Evolutionary conservation across 2,113 vertebrate species (phyloP).

Genomic region (Mustelus asterias): DNA sequence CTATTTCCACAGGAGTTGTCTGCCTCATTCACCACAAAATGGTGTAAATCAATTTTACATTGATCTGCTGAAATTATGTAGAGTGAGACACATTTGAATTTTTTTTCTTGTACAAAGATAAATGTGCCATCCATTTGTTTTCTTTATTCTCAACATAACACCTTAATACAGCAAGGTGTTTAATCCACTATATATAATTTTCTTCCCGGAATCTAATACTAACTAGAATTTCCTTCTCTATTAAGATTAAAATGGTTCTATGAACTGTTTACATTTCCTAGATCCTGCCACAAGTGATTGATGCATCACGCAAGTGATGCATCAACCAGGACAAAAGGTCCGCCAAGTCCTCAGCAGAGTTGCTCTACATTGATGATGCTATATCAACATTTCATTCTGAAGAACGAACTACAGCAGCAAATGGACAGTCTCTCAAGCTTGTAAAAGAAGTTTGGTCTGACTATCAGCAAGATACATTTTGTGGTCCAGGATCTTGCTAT

Average conservation of each 20-base stretch:
- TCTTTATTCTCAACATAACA: background rate
- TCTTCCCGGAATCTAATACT: background rate
- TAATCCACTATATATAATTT: background rate
- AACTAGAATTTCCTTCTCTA: background rate
- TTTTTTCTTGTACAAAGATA: no score
- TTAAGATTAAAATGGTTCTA: background rate
- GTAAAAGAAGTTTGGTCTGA: background rate
- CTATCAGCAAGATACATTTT: background rate
- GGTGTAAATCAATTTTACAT: background rate
- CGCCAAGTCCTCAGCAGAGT: background rate
- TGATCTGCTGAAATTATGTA: background rate
- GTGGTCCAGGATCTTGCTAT: background rate
- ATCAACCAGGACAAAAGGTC: background rate
- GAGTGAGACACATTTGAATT: background rate
- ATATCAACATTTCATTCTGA: background rate
- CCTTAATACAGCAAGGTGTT: background rate
- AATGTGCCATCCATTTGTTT: background rate
- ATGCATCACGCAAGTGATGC: background rate
- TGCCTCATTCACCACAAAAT: background rate
- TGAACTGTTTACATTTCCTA: background rate
- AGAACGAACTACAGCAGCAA: background rate
- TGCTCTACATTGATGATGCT: background rate
- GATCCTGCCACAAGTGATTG: background rate
- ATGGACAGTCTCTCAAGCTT: background rate
- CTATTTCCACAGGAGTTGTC: background rate